These are phyloP conservation scores for Trachelus troglodyta DNA, from an alignment of 2,888 invertebrate genomes.

Conservation along the genomic window DNA sequence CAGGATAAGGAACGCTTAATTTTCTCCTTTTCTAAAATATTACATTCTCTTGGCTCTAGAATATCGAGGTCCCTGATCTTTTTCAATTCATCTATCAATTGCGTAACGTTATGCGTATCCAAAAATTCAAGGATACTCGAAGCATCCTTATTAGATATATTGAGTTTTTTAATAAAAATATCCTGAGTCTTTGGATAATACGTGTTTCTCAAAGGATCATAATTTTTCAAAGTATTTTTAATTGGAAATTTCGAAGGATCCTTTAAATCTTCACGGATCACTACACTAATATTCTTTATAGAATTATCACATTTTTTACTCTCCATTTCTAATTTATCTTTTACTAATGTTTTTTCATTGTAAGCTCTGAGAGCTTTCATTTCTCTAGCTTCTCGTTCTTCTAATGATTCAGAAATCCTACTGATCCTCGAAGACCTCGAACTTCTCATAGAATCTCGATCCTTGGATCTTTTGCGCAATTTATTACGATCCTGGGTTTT, in stretches of 20 bases:
- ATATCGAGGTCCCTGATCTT: conserved; percentile 5
- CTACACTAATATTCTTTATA: not conserved
- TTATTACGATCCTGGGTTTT: not conserved
- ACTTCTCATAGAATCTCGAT: not conserved
- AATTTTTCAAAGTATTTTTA: not conserved
- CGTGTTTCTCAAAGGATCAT: not conserved
- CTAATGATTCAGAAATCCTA: not conserved
- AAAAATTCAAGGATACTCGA: conserved; percentile 9
- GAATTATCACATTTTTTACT: conserved; percentile 15
- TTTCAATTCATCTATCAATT: conserved; percentile 1
- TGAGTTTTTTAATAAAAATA: not conserved
- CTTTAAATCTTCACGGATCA: not conserved
- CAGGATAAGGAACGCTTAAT: not conserved
- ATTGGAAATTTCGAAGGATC: not conserved
- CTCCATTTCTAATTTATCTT: conserved; percentile 35
- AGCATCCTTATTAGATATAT: not conserved
- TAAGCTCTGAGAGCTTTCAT: conserved; percentile 40
- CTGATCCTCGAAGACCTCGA: not conserved
- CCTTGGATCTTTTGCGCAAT: not conserved
- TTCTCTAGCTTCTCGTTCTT: conserved; percentile 32
- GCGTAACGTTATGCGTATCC: conserved; percentile 8
- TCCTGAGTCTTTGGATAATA: not conserved
- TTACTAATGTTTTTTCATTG: conserved; percentile 39
- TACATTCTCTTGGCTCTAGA: not conserved
- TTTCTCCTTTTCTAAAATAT: not conserved